Percentiles rank a stretch among this genome's conserved stretches.
Conservation (phyloP, 2,797 vertebrate species). For the Meda fulgida region DNA sequence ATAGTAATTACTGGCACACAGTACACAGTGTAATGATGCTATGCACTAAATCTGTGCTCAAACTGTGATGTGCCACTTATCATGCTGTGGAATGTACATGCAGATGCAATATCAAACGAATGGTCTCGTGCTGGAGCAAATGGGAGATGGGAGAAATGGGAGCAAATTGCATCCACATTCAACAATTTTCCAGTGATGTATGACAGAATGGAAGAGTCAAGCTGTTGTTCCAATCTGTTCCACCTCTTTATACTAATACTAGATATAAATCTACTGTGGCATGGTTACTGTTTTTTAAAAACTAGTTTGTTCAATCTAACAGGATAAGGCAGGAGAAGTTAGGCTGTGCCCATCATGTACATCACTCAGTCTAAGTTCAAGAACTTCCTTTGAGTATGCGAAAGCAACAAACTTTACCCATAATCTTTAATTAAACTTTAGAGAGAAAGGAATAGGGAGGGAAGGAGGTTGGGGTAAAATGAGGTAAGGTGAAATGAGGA, state of each 20-base stretch:
- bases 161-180: constrained; percentile 40
- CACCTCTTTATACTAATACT: constrained; percentile 37
- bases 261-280: constrained; percentile 24
- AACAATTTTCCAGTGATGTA: constrained; percentile 18
- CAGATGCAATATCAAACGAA: not conserved
- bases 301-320: constrained; percentile 18
- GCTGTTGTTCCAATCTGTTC: constrained; percentile 44
- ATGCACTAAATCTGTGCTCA: not conserved
- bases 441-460: not conserved
- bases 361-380: not conserved
- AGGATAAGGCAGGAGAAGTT: not conserved
- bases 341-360: not conserved
- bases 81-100: constrained; percentile 10
- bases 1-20: constrained; percentile 9
- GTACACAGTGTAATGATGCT: not conserved
- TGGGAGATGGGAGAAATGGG: no score
- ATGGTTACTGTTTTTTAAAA: constrained; percentile 13
- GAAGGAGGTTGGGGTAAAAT: not conserved
- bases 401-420: constrained; percentile 8
- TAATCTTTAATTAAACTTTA: constrained; percentile 4
- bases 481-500: constrained; percentile 14
- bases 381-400: not conserved
- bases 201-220: constrained; percentile 30
- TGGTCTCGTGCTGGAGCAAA: not conserved
- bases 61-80: constrained; percentile 1